phyloP scores from a whole-genome alignment of 2,113 vertebrate genomes.

The Talpa occidentalis region DNA sequence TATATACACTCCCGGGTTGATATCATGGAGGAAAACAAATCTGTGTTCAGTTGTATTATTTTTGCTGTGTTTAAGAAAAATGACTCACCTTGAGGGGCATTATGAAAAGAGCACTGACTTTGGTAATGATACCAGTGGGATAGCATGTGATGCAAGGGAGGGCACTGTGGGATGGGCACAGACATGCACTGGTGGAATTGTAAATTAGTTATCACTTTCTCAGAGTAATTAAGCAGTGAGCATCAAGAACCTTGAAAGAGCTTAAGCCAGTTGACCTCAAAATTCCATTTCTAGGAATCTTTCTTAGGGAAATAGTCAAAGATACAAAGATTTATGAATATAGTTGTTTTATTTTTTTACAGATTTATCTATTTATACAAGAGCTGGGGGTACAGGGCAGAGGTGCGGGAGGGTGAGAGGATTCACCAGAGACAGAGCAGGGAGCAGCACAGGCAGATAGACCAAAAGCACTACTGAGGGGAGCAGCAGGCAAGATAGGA shows the following conservation, averaged over 20 bases:
- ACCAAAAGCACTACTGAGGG: too few relatives aligned
- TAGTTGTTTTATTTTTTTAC: too few relatives aligned
- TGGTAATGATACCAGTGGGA: neutral
- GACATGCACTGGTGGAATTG: neutral
- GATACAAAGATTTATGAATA: conserved; percentile 27
- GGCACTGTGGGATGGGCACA: neutral
- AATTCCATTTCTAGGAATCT: neutral
- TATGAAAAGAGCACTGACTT: neutral
- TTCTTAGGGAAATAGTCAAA: conserved; percentile 49
- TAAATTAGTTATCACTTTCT: neutral
- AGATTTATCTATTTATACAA: too few relatives aligned
- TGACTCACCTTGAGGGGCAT: neutral
- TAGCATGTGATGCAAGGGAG: neutral
- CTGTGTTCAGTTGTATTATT: neutral
- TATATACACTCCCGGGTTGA: neutral
- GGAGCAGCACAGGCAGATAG: too few relatives aligned
- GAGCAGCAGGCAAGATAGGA: too few relatives aligned
- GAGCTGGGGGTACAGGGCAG: too few relatives aligned
- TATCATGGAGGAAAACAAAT: neutral
- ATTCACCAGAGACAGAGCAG: too few relatives aligned
- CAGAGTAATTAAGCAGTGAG: neutral
- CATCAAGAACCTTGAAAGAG: neutral
- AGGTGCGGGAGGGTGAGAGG: too few relatives aligned
- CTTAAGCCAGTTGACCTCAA: neutral
- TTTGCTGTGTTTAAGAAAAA: conserved; percentile 52